phyloP scores from a whole-genome alignment of 2,888 invertebrate species.

The Dastarcus helophoroides region DNA sequence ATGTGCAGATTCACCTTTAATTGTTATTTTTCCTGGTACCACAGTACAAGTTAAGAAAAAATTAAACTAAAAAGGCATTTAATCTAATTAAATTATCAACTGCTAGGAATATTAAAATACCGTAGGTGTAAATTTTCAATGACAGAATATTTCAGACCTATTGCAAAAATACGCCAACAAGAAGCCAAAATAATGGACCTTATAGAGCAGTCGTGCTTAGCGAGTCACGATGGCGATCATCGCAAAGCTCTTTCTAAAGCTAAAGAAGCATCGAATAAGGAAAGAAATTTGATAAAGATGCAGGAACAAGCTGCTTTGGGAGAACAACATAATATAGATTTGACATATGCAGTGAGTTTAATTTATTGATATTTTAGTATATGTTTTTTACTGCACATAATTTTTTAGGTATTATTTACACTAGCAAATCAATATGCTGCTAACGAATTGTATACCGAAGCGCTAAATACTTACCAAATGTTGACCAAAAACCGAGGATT shows the following conservation, averaged over 20 bases:
- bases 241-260: conserved; percentile 75
- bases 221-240: conserved; percentile 50
- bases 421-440: conserved; percentile 89
- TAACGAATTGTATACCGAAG: conserved; percentile 92
- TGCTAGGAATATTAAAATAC: too few species aligned
- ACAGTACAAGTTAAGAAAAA: too few species aligned
- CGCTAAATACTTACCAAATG: conserved; percentile 88
- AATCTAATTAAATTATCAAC: too few species aligned
- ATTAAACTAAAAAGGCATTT: too few species aligned
- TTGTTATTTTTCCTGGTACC: too few species aligned
- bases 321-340: conserved; percentile 86
- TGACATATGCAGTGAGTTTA: conserved; percentile 80
- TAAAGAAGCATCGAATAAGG: conserved; percentile 91
- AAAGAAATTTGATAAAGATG: conserved; percentile 76
- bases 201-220: conserved; percentile 81
- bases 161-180: conserved; percentile 81
- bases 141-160: conserved; percentile 61
- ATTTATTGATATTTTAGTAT: neutral
- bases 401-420: conserved; percentile 79
- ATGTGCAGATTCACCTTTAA: too few species aligned
- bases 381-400: neutral
- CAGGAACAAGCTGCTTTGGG: conserved; percentile 85
- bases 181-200: conserved; percentile 82
- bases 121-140: too few species aligned
- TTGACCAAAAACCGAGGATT: conserved; percentile 91